These are phyloP conservation scores for Marisa cornuarietis DNA, from an alignment of 1,140 invertebrate species.

Conservation along the genomic window DNA sequence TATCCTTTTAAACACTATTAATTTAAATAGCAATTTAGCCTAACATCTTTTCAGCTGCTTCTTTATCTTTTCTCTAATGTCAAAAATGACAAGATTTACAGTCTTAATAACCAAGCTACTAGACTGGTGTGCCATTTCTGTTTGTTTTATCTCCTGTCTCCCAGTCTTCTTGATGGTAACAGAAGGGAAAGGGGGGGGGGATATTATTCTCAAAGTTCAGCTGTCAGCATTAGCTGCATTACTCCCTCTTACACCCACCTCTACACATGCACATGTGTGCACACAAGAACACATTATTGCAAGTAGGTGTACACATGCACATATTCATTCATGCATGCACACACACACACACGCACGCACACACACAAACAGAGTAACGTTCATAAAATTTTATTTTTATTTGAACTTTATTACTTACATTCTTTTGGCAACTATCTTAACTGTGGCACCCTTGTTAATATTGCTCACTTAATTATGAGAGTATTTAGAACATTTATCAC, in stretches of 20 bases:
- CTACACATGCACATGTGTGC: not conserved
- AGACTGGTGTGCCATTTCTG: not conserved
- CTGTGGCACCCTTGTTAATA: too few species aligned
- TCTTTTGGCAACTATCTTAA: too few species aligned
- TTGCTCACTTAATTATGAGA: too few species aligned
- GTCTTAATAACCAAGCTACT: too few species aligned
- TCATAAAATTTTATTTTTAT: too few species aligned
- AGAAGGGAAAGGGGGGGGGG: not conserved
- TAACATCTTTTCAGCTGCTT: not conserved
- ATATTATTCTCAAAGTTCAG: not conserved
- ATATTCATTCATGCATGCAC: not conserved
- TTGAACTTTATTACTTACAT: too few species aligned
- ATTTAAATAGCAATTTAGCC: too few species aligned
- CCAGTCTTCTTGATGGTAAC: not conserved
- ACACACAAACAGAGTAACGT: not conserved
- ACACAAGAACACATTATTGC: not conserved
- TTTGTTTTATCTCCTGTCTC: conserved; percentile 6
- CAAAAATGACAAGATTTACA: not conserved
- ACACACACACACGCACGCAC: not conserved
- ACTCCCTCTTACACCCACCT: not conserved
- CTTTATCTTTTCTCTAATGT: not conserved
- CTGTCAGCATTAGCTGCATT: not conserved
- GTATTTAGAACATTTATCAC: too few species aligned
- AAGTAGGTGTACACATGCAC: not conserved
- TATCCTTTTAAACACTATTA: too few species aligned